Percentiles rank a stretch among this genome's conserved stretches.
Evolutionary conservation across 2,113 vertebrate species (phyloP).

Genomic region (Tiliqua scincoides): DNA sequence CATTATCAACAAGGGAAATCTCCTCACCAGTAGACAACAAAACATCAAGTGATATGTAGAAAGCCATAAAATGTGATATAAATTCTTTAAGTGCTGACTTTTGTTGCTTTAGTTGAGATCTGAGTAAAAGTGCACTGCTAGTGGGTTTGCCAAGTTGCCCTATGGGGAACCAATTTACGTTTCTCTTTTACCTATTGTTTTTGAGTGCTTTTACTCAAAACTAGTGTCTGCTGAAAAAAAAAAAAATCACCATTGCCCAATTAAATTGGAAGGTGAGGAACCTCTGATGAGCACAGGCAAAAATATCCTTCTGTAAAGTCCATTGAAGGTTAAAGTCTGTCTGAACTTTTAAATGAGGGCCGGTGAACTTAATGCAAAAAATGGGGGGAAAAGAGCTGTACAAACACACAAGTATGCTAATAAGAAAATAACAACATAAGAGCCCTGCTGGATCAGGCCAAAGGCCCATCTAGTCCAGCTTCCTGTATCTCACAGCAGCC

Average conservation of each 20-base stretch:
- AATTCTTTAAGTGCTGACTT: constrained; percentile 70
- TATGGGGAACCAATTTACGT: constrained; percentile 7
- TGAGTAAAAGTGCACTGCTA: constrained; percentile 60
- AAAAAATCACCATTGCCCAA: constrained; percentile 26
- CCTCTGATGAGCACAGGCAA: constrained; percentile 34
- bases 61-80: constrained; percentile 71
- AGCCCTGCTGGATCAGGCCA: no score
- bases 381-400: no score
- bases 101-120: constrained; percentile 63
- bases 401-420: no score
- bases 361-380: constrained; percentile 32
- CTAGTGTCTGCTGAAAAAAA: constrained; percentile 27
- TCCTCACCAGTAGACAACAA: constrained; percentile 64
- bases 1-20: constrained; percentile 72
- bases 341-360: constrained; percentile 22
- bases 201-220: background rate
- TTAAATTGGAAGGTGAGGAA: constrained; percentile 22
- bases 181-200: background rate
- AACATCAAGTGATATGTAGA: constrained; percentile 60
- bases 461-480: no score
- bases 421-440: no score
- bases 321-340: constrained; percentile 13
- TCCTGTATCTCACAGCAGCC: no score
- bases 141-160: constrained; percentile 38
- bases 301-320: background rate